Conservation (phyloP, 2,797 vertebrate genomes). For the Ciconia nigra region DNA sequence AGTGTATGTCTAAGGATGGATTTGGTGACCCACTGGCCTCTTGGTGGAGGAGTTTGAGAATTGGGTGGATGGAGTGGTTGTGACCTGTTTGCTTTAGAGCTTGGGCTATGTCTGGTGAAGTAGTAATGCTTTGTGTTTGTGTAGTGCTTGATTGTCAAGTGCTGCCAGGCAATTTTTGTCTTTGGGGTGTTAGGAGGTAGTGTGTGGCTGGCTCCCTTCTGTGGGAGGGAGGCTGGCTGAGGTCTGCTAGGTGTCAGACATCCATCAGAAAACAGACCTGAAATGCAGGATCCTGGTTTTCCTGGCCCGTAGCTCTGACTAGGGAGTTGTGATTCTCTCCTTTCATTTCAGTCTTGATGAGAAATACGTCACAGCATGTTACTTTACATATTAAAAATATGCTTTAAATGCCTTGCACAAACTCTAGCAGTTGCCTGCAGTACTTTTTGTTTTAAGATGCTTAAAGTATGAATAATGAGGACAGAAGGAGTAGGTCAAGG, state of each 20-base stretch:
- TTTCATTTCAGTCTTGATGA: background rate
- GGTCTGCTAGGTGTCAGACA: background rate
- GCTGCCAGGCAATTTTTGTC: background rate
- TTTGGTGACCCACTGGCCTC: accelerated
- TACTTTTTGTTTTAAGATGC: background rate
- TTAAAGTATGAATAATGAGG: conserved; percentile 9
- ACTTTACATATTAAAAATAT: background rate
- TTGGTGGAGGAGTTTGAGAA: background rate
- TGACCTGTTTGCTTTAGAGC: background rate
- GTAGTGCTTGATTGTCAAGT: background rate
- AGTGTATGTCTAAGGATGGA: no score
- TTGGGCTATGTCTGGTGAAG: background rate
- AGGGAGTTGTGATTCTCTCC: background rate
- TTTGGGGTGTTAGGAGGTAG: background rate
- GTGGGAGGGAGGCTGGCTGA: background rate
- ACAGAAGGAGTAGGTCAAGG: conserved; percentile 41
- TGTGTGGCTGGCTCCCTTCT: background rate
- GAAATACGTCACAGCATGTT: background rate
- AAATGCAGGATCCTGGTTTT: background rate
- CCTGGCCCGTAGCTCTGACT: background rate
- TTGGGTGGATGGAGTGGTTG: background rate
- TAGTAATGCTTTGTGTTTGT: background rate
- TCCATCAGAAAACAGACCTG: background rate
- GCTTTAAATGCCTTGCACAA: background rate
- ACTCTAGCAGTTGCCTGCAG: background rate